Conservation (phyloP, 2,797 vertebrate genomes). For the Mallotus villosus region DNA sequence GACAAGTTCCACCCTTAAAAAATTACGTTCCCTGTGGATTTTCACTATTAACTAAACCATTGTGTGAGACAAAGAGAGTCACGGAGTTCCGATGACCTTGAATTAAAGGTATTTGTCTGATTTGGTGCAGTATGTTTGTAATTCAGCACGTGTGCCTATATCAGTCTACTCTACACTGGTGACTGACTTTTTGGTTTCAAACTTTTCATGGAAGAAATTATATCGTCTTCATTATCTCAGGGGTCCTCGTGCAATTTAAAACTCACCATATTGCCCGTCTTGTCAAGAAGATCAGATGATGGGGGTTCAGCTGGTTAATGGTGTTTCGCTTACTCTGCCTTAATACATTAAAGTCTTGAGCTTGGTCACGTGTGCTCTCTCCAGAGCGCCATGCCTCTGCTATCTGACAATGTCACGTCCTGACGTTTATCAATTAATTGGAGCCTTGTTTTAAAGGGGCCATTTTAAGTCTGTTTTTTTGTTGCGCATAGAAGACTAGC, state of each 20-base stretch:
- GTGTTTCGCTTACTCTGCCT: slow-evolving; percentile 73
- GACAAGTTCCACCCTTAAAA: slow-evolving; percentile 50
- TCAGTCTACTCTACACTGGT: slow-evolving; percentile 63
- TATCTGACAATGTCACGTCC: slow-evolving; percentile 72
- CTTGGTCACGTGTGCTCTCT: slow-evolving; percentile 66
- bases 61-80: slow-evolving; percentile 54
- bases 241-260: slow-evolving; percentile 72
- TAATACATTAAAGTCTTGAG: slow-evolving; percentile 71
- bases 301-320: slow-evolving; percentile 76
- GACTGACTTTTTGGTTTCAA: slow-evolving; percentile 61
- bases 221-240: slow-evolving; percentile 64
- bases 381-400: slow-evolving; percentile 55
- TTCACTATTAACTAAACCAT: slow-evolving; percentile 46
- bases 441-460: slow-evolving; percentile 66
- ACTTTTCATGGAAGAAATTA: slow-evolving; percentile 57
- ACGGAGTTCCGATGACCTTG: slow-evolving; percentile 55
- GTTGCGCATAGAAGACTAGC: slow-evolving; percentile 67
- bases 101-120: slow-evolving; percentile 34
- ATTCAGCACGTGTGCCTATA: background rate
- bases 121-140: no score
- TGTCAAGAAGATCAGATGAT: slow-evolving; percentile 57
- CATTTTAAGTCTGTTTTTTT: slow-evolving; percentile 54
- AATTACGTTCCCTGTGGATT: slow-evolving; percentile 50
- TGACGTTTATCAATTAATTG: slow-evolving; percentile 77
- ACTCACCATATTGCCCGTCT: slow-evolving; percentile 63